Evolutionary conservation across 2,888 invertebrate genomes (phyloP).

Genomic region (Ectemnius continuus): DNA sequence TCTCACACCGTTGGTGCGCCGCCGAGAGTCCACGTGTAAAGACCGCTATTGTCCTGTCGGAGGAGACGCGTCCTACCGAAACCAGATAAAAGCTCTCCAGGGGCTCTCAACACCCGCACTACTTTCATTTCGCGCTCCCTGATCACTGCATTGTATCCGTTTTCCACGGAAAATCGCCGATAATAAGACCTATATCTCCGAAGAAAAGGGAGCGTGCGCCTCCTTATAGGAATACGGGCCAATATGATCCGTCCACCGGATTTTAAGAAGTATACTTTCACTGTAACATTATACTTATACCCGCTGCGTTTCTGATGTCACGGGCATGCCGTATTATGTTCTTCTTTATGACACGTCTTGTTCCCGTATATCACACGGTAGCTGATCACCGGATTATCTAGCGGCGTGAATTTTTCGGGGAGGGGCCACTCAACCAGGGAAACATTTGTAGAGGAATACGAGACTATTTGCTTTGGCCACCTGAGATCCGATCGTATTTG

Average conservation of each 20-base stretch:
- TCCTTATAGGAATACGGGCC: too few species aligned
- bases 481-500: not conserved
- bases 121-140: not conserved
- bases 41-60: conserved; percentile 46
- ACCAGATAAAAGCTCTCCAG: conserved; percentile 39
- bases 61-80: conserved; percentile 41
- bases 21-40: conserved; percentile 3
- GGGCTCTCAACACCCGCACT: conserved; percentile 38
- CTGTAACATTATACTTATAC: too few species aligned
- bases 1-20: conserved; percentile 6
- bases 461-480: not conserved
- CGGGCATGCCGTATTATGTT: too few species aligned
- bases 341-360: too few species aligned
- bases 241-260: too few species aligned
- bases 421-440: not conserved
- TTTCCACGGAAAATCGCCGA: not conserved
- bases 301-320: too few species aligned
- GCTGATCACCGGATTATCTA: too few species aligned
- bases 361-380: too few species aligned
- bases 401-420: too few species aligned
- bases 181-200: not conserved
- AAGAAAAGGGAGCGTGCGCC: too few species aligned
- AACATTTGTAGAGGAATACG: not conserved
- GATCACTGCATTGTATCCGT: not conserved
- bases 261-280: too few species aligned